phyloP scores from a whole-genome alignment of 2,113 vertebrate species.

The Otolemur garnettii region DNA sequence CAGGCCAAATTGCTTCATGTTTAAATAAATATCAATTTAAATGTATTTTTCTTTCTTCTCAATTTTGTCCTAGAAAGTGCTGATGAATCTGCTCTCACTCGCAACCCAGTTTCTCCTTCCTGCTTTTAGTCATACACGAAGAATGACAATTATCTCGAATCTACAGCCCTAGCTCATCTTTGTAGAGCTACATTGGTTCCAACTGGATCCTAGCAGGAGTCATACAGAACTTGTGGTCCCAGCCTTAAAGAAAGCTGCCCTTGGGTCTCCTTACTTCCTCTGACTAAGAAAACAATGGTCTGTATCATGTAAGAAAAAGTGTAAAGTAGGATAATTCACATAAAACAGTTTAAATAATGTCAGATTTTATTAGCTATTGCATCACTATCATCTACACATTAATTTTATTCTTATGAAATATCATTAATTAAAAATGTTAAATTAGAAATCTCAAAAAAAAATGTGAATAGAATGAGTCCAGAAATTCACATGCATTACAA shows the following conservation, averaged over 20 bases:
- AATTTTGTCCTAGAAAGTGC: neutral
- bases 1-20: neutral
- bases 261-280: neutral
- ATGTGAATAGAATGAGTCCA: neutral
- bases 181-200: neutral
- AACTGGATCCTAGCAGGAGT: neutral
- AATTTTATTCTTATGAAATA: neutral
- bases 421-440: neutral
- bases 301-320: neutral
- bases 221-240: neutral
- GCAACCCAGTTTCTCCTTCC: neutral
- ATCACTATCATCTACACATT: neutral
- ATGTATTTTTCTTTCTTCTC: neutral
- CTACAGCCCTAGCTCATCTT: neutral
- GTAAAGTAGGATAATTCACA: neutral
- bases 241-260: neutral
- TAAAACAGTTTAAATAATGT: neutral
- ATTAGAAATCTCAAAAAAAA: neutral
- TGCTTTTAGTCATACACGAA: neutral
- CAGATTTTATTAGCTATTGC: neutral
- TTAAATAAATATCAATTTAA: constrained; percentile 12
- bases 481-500: neutral
- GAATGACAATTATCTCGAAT: neutral
- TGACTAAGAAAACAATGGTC: neutral
- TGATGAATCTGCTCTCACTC: neutral